Conservation (phyloP, 92 coral and sea anemone genomes). For the Scolanthus callimorphus region DNA sequence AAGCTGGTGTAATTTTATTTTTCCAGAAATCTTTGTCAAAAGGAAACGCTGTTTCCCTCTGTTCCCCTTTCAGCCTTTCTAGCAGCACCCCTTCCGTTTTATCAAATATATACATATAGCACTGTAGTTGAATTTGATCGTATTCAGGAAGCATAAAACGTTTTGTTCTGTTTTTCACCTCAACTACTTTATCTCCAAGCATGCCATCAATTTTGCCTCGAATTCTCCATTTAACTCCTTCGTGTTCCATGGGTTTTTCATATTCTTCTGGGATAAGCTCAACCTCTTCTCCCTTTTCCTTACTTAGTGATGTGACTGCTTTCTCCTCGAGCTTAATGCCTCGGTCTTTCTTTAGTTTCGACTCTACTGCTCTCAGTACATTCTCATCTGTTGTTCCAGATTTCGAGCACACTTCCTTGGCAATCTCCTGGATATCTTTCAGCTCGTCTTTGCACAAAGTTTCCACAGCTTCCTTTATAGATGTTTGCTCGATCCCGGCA, state of each 20-base stretch:
- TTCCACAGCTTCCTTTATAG: slow-evolving; percentile 38
- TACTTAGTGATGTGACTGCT: slow-evolving; percentile 63
- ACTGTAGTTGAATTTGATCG: slow-evolving; percentile 86
- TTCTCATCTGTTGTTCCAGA: slow-evolving; percentile 44
- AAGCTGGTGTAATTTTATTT: slow-evolving; percentile 63
- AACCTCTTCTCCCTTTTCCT: slow-evolving; percentile 55
- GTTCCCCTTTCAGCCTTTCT: slow-evolving; percentile 67
- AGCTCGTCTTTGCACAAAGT: slow-evolving; percentile 71
- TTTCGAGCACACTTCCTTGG: slow-evolving; percentile 71
- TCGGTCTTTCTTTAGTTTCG: slow-evolving; percentile 74
- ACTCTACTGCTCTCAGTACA: slow-evolving; percentile 63
- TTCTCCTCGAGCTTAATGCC: slow-evolving; percentile 81
- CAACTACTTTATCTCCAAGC: slow-evolving; percentile 71
- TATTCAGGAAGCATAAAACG: slow-evolving; percentile 89
- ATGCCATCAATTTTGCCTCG: slow-evolving; percentile 90
- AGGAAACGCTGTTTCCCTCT: slow-evolving; percentile 64
- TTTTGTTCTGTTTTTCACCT: slow-evolving; percentile 86
- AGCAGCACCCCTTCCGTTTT: slow-evolving; percentile 72
- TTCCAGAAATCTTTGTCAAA: slow-evolving; percentile 77
- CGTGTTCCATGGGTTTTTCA: slow-evolving; percentile 51
- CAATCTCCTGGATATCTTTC: slow-evolving; percentile 66
- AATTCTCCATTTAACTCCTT: slow-evolving; percentile 70
- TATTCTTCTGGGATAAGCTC: slow-evolving; percentile 25
- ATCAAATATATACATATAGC: slow-evolving; percentile 74
- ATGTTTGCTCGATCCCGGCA: slow-evolving; percentile 34